phyloP scores from a whole-genome alignment of 1,140 invertebrate genomes.

The Calliphora vicina region DNA sequence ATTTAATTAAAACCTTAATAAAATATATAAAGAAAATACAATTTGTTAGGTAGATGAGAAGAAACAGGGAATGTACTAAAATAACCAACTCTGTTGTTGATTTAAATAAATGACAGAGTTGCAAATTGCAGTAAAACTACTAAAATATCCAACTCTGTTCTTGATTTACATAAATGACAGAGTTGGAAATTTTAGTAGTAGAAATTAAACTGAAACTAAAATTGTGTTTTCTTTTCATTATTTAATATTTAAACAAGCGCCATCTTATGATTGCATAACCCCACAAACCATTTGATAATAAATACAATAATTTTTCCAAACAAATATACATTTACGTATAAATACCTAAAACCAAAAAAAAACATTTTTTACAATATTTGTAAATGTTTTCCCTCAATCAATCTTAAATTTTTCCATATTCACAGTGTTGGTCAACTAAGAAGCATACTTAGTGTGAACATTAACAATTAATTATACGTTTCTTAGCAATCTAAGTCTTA shows the following conservation, averaged over 20 bases:
- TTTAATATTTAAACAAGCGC: not conserved
- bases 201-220: too few relatives aligned
- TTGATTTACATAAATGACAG: not conserved
- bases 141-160: not conserved
- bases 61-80: not conserved
- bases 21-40: not conserved
- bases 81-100: not conserved
- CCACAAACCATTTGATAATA: not conserved
- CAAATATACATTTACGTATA: not conserved
- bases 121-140: not conserved
- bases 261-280: conserved; percentile 25
- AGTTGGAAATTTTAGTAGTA: not conserved
- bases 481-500: too few relatives aligned
- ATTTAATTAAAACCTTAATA: not conserved
- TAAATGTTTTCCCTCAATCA: conserved; percentile 11
- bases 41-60: not conserved
- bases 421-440: not conserved
- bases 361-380: not conserved
- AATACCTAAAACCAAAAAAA: not conserved
- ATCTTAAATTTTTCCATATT: not conserved
- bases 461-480: too few relatives aligned
- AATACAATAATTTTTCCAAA: conserved; percentile 25
- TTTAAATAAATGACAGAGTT: not conserved
- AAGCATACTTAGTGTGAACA: not conserved
- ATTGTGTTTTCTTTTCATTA: not conserved